phyloP scores from a whole-genome alignment of 2,888 invertebrate species.

The Zaprionus obscuricornis region DNA sequence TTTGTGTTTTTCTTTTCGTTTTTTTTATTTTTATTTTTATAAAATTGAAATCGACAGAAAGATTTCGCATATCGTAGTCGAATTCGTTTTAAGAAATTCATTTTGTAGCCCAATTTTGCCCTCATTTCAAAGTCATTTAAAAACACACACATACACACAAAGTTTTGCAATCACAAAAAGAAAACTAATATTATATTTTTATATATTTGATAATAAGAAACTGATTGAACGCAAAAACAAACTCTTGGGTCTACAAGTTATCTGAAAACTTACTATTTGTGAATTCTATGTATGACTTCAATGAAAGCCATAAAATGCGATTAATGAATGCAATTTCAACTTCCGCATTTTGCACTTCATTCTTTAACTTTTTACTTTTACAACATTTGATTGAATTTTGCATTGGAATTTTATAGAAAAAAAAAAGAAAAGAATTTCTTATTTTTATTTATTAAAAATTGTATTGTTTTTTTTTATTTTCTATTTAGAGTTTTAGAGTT shows the following conservation, averaged over 20 bases:
- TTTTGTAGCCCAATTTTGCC: slow-evolving; percentile 8
- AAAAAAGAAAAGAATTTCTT: too few relatives aligned
- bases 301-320: slow-evolving; percentile 46
- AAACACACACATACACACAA: slow-evolving; percentile 61
- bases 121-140: slow-evolving; percentile 62
- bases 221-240: slow-evolving; percentile 48
- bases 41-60: slow-evolving; percentile 66
- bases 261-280: too few relatives aligned
- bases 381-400: neutral
- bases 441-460: too few relatives aligned
- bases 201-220: slow-evolving; percentile 62
- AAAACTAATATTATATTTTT: slow-evolving; percentile 62
- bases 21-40: slow-evolving; percentile 16
- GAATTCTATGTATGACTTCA: slow-evolving; percentile 40
- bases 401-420: too few relatives aligned
- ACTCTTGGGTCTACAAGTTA: too few relatives aligned
- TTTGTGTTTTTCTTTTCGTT: too few relatives aligned
- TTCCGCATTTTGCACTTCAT: slow-evolving; percentile 45
- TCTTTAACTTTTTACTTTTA: slow-evolving; percentile 6
- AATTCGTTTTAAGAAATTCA: neutral
- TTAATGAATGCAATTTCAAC: slow-evolving; percentile 52
- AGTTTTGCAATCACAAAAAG: slow-evolving; percentile 42
- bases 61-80: neutral
- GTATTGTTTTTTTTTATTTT: too few relatives aligned
- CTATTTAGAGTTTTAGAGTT: too few relatives aligned